Base-by-base conservation (phyloP, 2,113 vertebrate genomes). In the Numenius arquata region DNA sequence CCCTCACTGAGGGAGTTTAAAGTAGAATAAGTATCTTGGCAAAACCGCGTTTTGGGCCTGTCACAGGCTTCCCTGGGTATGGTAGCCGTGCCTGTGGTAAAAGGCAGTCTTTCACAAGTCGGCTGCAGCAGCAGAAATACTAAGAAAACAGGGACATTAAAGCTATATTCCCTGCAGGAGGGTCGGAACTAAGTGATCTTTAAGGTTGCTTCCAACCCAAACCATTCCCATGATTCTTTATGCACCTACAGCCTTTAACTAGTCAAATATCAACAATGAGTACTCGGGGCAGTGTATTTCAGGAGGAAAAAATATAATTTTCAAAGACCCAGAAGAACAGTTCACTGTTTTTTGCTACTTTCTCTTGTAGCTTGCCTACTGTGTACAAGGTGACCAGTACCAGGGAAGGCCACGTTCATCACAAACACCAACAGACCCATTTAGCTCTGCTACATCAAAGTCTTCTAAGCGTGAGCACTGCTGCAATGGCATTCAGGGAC, bases 71-170 rank as follows among this genome's bases (percentile, higher is more conserved):
- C 27, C 27, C 18, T 19, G 30, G 32, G 12, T 3, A 2, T 0
- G 11, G 30, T 8, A 4, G 8, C 11, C 6, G 3, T 4, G 21
- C 1, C 0, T 12, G 55, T 0, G 1, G 52, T 5, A 11, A 30
- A 43, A 43, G 15, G 11, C 14, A 11, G 2, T 6, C 15, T 27
- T 30, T 19, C 62, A 6, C 40, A 5, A 5, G 58, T 16, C 29
- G 3, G 8, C 36, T 41, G 22, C 6, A 27, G 48, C 15, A 56
- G 52, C 68, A 52, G 40, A 29, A 59, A 9, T 30, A 7, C 1
- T 8, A 26, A 27, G 22, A 45, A 55, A 43, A 12, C 13, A 8
- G 59, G 6, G 27, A 10, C 15, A 0, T 29, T 21, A n/a, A 15
- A n/a, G 27, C 30, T 34, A 2, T 4, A 1, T 12, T 22, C 45